A percentile compares a stretch with the other conserved stretches of the same genome.
phyloP scores from a whole-genome alignment of 2,797 vertebrate genomes.

The Sciurus carolinensis region DNA sequence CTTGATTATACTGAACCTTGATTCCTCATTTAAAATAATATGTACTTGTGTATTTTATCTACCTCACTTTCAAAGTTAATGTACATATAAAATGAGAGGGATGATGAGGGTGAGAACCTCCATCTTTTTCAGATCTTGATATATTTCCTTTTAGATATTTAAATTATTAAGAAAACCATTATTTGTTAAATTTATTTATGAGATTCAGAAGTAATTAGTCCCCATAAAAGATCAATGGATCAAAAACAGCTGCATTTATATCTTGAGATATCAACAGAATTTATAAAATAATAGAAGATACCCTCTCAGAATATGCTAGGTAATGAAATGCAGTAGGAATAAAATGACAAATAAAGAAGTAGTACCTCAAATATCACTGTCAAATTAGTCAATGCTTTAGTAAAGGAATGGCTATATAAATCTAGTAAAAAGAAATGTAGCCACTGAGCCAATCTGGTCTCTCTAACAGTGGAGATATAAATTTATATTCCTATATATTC shows the following conservation, averaged over 20 bases:
- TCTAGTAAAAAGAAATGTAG: background rate
- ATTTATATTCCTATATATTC: background rate
- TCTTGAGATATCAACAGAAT: background rate
- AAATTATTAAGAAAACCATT: background rate
- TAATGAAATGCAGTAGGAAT: background rate
- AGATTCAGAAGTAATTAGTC: background rate
- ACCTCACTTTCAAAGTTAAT: constrained; percentile 29
- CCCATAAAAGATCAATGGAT: background rate
- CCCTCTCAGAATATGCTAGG: background rate
- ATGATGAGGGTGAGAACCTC: background rate
- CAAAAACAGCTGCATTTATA: background rate
- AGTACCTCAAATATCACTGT: background rate
- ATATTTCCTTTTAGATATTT: background rate
- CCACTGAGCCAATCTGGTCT: background rate
- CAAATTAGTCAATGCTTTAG: background rate
- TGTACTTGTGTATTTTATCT: background rate
- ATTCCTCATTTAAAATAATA: background rate
- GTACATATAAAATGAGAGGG: background rate
- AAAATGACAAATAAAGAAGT: background rate
- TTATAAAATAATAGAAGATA: background rate
- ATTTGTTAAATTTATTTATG: constrained; percentile 5
- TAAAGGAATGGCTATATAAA: background rate
- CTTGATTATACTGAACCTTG: background rate
- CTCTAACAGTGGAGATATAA: background rate
- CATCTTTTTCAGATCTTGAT: background rate